These are phyloP conservation scores for Heteromormyrus szaboi DNA, from an alignment of 2,797 vertebrate species.

Conservation along the genomic window DNA sequence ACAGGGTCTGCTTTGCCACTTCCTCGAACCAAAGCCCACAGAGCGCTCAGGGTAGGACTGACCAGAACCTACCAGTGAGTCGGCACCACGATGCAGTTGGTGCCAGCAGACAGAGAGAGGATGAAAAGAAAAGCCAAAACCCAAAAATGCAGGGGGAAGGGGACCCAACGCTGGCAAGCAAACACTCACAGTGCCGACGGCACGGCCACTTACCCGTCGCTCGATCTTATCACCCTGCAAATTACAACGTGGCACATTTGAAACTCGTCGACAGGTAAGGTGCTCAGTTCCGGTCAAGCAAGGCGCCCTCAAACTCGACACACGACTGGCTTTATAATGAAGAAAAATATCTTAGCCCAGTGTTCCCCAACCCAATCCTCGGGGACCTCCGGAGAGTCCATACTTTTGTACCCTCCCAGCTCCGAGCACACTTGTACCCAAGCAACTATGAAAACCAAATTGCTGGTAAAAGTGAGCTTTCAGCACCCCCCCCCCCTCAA, in stretches of 20 bases:
- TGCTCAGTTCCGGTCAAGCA: not conserved
- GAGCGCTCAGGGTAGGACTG: conserved; percentile 28
- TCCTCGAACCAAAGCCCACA: conserved; percentile 31
- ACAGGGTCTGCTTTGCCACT: conserved; percentile 28
- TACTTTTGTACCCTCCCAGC: not conserved
- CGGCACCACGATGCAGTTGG: conserved; percentile 21
- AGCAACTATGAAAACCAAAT: not conserved
- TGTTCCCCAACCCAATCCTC: not conserved
- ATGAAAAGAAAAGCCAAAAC: conserved; percentile 59
- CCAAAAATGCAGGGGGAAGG: conserved; percentile 46
- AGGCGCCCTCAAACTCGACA: not conserved
- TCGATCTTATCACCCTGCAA: conserved; percentile 99
- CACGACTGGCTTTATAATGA: not conserved
- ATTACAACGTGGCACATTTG: conserved; percentile 73
- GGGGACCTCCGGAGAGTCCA: not conserved
- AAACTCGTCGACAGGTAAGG: conserved; percentile 30
- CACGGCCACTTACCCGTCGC: conserved; percentile 88
- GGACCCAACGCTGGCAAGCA: conserved; percentile 52
- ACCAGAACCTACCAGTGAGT: conserved; percentile 20
- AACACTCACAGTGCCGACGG: conserved; percentile 45
- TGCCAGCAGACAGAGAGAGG: conserved; percentile 24
- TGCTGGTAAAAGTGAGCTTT: not conserved
- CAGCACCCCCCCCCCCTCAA: too few species aligned
- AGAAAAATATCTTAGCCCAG: not conserved
- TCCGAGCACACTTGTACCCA: not conserved